Evolutionary conservation across 1,140 invertebrate genomes (phyloP).

Genomic region (Drosophila malerkotliana): DNA sequence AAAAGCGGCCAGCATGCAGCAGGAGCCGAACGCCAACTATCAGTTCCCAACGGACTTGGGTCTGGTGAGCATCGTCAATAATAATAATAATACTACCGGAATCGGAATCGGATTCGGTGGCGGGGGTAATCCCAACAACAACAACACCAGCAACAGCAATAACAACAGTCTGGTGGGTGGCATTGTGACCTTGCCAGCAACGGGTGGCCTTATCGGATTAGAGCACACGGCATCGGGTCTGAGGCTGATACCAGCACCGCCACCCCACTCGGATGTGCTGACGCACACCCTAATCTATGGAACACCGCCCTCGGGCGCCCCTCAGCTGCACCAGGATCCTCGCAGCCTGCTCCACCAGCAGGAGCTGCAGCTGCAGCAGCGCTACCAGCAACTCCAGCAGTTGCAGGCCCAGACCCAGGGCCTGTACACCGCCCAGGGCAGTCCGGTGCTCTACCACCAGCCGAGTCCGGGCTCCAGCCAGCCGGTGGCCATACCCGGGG

Average conservation of each 20-base stretch:
- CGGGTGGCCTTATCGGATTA: slow-evolving; percentile 59
- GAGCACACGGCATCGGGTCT: slow-evolving; percentile 67
- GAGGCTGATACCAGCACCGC: slow-evolving; percentile 51
- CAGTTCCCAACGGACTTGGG: slow-evolving; percentile 83
- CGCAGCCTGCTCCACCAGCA: slow-evolving; percentile 76
- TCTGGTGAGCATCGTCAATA: slow-evolving; percentile 81
- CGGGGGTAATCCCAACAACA: slow-evolving; percentile 25
- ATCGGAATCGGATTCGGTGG: slow-evolving; percentile 4
- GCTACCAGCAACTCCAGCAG: slow-evolving; percentile 78
- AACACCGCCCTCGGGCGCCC: slow-evolving; percentile 66
- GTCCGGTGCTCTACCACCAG: slow-evolving; percentile 61
- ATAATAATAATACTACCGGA: slow-evolving; percentile 38
- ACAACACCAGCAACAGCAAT: slow-evolving; percentile 34
- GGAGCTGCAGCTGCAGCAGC: slow-evolving; percentile 77
- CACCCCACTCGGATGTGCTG: slow-evolving; percentile 71
- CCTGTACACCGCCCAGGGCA: slow-evolving; percentile 59
- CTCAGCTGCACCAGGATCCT: slow-evolving; percentile 68
- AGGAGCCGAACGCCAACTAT: slow-evolving; percentile 83
- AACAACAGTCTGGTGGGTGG: slow-evolving; percentile 40
- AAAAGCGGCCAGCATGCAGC: slow-evolving; percentile 81
- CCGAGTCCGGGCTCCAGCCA: slow-evolving; percentile 17
- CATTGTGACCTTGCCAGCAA: slow-evolving; percentile 62
- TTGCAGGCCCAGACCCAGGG: slow-evolving; percentile 79
- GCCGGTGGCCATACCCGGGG: neutral
- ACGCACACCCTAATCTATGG: slow-evolving; percentile 81